These are phyloP conservation scores for Distichodus sexfasciatus DNA, from an alignment of 2,797 vertebrate species.

Conservation along the genomic window DNA sequence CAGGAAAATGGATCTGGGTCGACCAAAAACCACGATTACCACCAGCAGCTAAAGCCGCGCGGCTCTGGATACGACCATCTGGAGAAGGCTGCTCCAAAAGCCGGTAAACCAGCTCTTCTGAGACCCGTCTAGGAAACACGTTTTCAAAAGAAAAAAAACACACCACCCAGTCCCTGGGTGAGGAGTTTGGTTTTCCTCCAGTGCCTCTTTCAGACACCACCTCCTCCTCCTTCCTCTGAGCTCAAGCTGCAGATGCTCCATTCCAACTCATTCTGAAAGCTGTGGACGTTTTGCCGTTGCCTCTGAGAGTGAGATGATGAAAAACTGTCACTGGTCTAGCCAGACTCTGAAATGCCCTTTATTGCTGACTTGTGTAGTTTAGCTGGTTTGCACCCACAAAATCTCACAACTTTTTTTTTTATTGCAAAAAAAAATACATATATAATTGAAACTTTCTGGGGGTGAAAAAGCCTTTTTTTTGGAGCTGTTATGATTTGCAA, in stretches of 20 bases:
- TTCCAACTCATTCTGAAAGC: constrained; percentile 56
- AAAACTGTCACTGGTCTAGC: constrained; percentile 9
- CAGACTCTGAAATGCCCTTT: constrained; percentile 12
- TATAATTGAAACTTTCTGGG: too few species aligned
- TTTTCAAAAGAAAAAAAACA: constrained; percentile 63
- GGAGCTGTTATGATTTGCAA: constrained; percentile 28
- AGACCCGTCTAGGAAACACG: constrained; percentile 77
- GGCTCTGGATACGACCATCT: constrained; percentile 79
- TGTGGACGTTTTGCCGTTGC: constrained; percentile 45
- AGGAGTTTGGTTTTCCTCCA: constrained; percentile 56
- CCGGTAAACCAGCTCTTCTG: constrained; percentile 69
- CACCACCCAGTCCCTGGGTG: constrained; percentile 42
- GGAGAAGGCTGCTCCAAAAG: constrained; percentile 77
- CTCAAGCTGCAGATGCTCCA: constrained; percentile 44
- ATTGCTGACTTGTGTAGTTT: constrained; percentile 17
- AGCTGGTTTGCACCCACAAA: constrained; percentile 2
- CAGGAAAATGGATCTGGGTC: constrained; percentile 80
- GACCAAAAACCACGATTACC: constrained; percentile 78
- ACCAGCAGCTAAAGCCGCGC: constrained; percentile 54
- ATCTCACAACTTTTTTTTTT: too few species aligned
- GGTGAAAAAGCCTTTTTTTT: background rate
- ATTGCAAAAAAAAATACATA: too few species aligned
- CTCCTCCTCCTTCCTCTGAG: constrained; percentile 49
- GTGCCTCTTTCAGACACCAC: constrained; percentile 47
- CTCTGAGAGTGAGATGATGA: constrained; percentile 29